phyloP scores from a whole-genome alignment of 1,140 invertebrate species.

The Oscheius sp. region DNA sequence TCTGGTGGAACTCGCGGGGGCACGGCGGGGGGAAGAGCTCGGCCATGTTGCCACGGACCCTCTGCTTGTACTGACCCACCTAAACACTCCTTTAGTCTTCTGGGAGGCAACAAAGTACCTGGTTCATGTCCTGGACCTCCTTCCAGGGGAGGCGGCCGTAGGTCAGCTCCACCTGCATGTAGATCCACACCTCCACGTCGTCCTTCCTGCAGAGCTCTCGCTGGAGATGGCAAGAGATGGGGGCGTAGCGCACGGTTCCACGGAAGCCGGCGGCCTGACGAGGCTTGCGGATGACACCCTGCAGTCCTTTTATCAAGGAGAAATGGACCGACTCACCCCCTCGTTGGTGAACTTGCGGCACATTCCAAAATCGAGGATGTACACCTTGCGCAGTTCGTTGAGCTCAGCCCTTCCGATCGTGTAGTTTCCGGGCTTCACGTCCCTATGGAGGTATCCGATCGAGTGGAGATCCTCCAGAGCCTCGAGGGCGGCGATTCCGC shows the following conservation, averaged over 20 bases:
- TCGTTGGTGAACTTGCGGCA: too few relatives aligned
- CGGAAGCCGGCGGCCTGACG: conserved; percentile 49
- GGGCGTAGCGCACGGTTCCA: conserved; percentile 48
- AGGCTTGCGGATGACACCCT: conserved; percentile 52
- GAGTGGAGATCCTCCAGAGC: conserved; percentile 50
- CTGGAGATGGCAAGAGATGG: conserved; percentile 46
- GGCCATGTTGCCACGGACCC: conserved; percentile 24
- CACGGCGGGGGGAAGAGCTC: conserved; percentile 32
- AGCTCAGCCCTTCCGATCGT: conserved; percentile 45
- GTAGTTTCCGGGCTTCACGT: conserved; percentile 48
- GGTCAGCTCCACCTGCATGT: conserved; percentile 46
- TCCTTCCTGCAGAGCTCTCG: conserved; percentile 46
- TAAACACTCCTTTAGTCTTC: too few relatives aligned
- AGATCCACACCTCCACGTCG: conserved; percentile 45
- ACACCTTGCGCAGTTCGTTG: conserved; percentile 46
- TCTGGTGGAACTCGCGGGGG: conserved; percentile 21
- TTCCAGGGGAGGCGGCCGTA: conserved; percentile 48
- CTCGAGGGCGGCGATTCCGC: conserved; percentile 32
- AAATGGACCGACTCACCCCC: too few relatives aligned
- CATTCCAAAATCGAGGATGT: too few relatives aligned
- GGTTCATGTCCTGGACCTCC: conserved; percentile 45
- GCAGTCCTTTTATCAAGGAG: too few relatives aligned
- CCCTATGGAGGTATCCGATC: conserved; percentile 54
- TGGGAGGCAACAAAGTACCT: too few relatives aligned
- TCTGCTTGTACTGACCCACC: conserved; percentile 41